Evolutionary conservation across 2,888 invertebrate species (phyloP).

Genomic region (Thecocarcelia acutangulata): DNA sequence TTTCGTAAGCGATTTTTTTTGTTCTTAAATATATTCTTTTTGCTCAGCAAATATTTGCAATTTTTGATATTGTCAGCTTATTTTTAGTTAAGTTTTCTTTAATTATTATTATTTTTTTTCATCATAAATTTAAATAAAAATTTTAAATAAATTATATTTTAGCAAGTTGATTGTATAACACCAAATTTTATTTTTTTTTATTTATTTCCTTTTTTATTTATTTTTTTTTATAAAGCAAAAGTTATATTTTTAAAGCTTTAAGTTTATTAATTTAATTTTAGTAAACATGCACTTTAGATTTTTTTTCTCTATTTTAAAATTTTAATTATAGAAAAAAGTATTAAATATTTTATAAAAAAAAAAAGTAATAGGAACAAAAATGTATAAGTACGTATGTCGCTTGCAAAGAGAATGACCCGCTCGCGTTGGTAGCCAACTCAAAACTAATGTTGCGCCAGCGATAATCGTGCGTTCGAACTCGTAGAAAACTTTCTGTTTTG

Average conservation of each 20-base stretch:
- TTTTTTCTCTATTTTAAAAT: conserved; percentile 8
- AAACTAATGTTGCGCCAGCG: conserved; percentile 81
- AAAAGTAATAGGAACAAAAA: conserved; percentile 63
- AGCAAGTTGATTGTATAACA: conserved; percentile 64
- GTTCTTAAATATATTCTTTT: conserved; percentile 36
- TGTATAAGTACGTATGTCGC: conserved; percentile 81
- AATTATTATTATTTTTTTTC: no score
- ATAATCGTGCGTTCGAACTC: conserved; percentile 74
- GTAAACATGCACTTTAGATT: conserved; percentile 26
- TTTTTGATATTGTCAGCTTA: conserved; percentile 49
- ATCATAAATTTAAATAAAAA: conserved; percentile 21
- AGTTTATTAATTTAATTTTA: conserved; percentile 9
- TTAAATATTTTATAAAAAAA: conserved; percentile 44
- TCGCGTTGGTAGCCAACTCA: conserved; percentile 83
- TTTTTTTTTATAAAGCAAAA: conserved; percentile 21
- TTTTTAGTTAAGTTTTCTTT: conserved; percentile 34
- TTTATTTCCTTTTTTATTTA: conserved; percentile 21
- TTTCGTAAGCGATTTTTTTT: conserved; percentile 45
- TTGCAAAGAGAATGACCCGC: conserved; percentile 82
- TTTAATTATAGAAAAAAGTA: not conserved
- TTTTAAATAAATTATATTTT: conserved; percentile 27
- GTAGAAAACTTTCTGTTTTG: conserved; percentile 70
- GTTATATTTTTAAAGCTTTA: conserved; percentile 6
- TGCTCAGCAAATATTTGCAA: conserved; percentile 45
- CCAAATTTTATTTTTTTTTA: conserved; percentile 28